phyloP scores from a whole-genome alignment of 1,140 invertebrate species.

The Nymphalis io region DNA sequence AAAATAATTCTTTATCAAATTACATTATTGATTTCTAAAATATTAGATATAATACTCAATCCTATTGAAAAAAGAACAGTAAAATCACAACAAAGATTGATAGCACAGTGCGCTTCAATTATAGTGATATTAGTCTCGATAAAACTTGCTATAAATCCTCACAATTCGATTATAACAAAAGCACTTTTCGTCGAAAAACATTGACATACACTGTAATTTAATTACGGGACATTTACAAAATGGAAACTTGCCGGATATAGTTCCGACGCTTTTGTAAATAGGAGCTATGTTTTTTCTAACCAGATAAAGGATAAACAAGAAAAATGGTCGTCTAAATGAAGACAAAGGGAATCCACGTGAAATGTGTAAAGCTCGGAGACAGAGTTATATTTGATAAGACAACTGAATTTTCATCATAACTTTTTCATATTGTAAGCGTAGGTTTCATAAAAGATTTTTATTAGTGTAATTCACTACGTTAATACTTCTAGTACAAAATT shows the following conservation, averaged over 20 bases:
- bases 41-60: constrained; percentile 1
- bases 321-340: constrained; percentile 22
- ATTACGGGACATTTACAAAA: constrained; percentile 58
- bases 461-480: constrained; percentile 18
- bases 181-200: constrained; percentile 32
- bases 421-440: constrained; percentile 34
- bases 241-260: constrained; percentile 41
- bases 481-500: constrained; percentile 17
- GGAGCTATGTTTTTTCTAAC: constrained; percentile 22
- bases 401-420: constrained; percentile 37
- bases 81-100: background rate
- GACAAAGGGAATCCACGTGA: constrained; percentile 21
- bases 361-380: constrained; percentile 42
- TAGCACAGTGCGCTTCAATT: background rate
- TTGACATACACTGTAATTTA: constrained; percentile 41
- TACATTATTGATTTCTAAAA: too few relatives aligned
- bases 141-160: constrained; percentile 28
- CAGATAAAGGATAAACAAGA: constrained; percentile 20
- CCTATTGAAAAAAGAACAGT: background rate
- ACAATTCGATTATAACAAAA: constrained; percentile 32
- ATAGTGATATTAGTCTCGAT: constrained; percentile 10
- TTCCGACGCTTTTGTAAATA: constrained; percentile 30
- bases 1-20: too few relatives aligned
- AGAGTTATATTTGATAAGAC: constrained; percentile 54
- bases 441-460: constrained; percentile 29